These are phyloP conservation scores for Poeciliopsis presidionis DNA, from an alignment of 2,797 vertebrate species.

Conservation along the genomic window DNA sequence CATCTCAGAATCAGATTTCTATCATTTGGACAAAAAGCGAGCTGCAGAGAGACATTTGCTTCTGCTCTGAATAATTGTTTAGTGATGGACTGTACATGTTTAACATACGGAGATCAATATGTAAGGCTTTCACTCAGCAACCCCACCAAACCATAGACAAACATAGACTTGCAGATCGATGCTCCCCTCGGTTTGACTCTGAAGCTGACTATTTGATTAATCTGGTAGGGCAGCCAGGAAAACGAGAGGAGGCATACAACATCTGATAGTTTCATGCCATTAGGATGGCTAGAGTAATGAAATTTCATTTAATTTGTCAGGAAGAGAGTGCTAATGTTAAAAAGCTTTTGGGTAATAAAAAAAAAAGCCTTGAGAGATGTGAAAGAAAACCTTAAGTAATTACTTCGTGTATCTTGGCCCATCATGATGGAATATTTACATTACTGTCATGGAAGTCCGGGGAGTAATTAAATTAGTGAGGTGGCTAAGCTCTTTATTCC, in stretches of 20 bases:
- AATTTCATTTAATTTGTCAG: conserved; percentile 99
- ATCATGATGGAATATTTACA: conserved; percentile 97
- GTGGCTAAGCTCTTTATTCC: conserved; percentile 88
- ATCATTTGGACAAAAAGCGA: conserved; percentile 19
- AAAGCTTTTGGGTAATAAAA: conserved; percentile 93
- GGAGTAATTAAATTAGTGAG: conserved; percentile 95
- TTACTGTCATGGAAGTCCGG: conserved; percentile 92
- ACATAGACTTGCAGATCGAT: conserved; percentile 81
- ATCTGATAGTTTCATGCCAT: conserved; percentile 93
- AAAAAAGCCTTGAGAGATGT: conserved; percentile 84
- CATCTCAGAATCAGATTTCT: conserved; percentile 16
- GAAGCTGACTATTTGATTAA: conserved; percentile 87
- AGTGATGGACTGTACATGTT: conserved; percentile 76
- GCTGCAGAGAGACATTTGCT: conserved; percentile 38
- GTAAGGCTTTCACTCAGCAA: conserved; percentile 75
- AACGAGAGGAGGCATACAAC: conserved; percentile 86
- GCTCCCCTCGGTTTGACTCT: conserved; percentile 81
- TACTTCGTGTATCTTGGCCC: conserved; percentile 92
- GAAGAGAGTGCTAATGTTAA: conserved; percentile 99
- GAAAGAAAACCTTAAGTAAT: conserved; percentile 99
- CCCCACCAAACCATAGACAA: conserved; percentile 67
- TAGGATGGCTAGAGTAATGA: conserved; percentile 98
- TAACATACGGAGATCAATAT: conserved; percentile 82
- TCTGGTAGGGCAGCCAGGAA: conserved; percentile 76
- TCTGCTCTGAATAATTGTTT: conserved; percentile 75